phyloP scores from a whole-genome alignment of 2,113 vertebrate genomes.

The Cheirogaleus medius region DNA sequence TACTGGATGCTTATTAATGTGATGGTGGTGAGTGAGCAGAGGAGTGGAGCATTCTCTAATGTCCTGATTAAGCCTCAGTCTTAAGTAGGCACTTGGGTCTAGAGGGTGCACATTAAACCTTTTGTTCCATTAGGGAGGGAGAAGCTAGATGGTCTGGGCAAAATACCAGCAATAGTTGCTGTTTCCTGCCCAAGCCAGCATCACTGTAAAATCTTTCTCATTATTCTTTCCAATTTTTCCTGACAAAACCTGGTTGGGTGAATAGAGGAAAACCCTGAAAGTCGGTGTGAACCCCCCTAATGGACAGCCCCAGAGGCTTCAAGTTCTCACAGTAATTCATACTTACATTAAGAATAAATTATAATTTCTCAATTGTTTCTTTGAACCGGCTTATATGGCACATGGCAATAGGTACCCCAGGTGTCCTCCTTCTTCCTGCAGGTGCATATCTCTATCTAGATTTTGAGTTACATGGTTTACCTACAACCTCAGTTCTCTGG shows the following conservation, averaged over 20 bases:
- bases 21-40: accelerated
- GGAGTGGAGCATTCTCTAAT: neutral
- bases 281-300: neutral
- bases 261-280: neutral
- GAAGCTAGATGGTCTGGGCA: neutral
- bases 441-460: neutral
- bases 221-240: neutral
- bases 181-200: neutral
- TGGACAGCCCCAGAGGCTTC: neutral
- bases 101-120: neutral
- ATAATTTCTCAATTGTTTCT: neutral
- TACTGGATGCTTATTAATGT: accelerated
- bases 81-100: neutral
- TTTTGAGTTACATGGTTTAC: neutral
- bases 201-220: neutral
- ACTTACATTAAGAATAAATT: neutral
- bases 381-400: neutral
- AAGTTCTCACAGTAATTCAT: neutral
- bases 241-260: neutral
- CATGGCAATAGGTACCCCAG: neutral
- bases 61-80: neutral
- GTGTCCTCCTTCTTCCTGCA: neutral
- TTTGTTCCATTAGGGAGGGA: too few species aligned
- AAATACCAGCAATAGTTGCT: neutral
- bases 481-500: neutral